Evolutionary conservation across 1,140 invertebrate species (phyloP), one percentile per base, ranked within the genome.

Genomic region (Lepidostoma basale): DNA sequence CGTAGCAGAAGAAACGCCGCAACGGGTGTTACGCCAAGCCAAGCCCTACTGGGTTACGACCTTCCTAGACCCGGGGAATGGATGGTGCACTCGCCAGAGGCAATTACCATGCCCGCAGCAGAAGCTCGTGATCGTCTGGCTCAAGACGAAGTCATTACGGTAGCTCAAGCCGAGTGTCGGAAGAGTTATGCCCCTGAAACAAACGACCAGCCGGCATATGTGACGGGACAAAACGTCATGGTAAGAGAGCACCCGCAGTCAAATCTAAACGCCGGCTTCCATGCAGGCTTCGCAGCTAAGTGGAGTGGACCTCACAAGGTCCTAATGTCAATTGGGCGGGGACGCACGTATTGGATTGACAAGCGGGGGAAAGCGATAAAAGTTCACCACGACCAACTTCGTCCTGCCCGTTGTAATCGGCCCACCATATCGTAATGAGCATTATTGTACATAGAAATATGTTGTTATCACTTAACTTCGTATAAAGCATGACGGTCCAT

Each of bases 1-100:
- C 36, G 58, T 5, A 14, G 58, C 5, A 18, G 39, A 10, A 22
- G n/a, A n/a, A 62, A 62, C n/a, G 39, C 23, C 23, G 59, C 59
- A 2, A 62, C 59, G 3, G 23, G 59, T 1, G 12, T 44, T 6
- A 62, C 59, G 1, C 40, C 59, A 10, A 44, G 59, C 10, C 39
- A 62, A n/a, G 59, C 39, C 6, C 4, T 62, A 1, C 12, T 44
- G 14, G 59, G 59, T 10, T 62, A 62, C 14, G 23, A 62, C 5
- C 23, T 45, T 4, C 30, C 30, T 1, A 20, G 56, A 16, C 33
- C 56, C 2, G 33, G 33, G 12, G 56, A 59, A 10, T 59, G 56
- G 56, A 39, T 39, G 33, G 30, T 42, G 14, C 56, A 20, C 4
- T 30, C 25, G 25, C n/a, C 49, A 1, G 25, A 54, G 0, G 49